Evolutionary conservation across 2,113 vertebrate genomes (phyloP), one percentile per base, ranked within the genome.

Genomic region (Myrmecobius fasciatus): DNA sequence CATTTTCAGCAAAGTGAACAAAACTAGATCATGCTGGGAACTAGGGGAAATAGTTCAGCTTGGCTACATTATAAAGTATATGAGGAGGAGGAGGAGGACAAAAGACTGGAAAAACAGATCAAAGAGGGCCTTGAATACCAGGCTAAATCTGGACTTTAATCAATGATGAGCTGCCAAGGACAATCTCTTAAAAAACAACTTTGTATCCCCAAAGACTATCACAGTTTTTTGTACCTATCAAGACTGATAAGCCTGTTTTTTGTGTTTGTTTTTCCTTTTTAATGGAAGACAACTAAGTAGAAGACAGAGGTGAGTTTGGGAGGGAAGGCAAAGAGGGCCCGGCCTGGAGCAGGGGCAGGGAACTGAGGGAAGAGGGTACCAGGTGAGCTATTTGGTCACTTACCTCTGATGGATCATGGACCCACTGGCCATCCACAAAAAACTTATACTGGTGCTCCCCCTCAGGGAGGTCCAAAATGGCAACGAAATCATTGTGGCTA

Each of bases 371-470:
- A 88, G 54, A 93, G 89, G 3, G 0, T 24, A 7, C 8, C 20
- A 22, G 6, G 0, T 6, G 14, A 75, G 60, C 6, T 22, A 83
- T 24, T 75, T 20, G 92, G 49, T 22, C n/a, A 24, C 97, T 98
- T 99, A 99, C 99, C 99, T 99, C 99, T 26, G 99, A 99, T 0
- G 99, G 98, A 97, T 99, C 99, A 56, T 99, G 99, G 90, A 99
- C 98, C 99, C 99, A 99, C 96, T 99, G 99, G 92, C 99, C 99
- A n/a, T 99, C 99, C 97, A 99, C 99, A 97, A 99, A 99, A 97
- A 99, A 99, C 97, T 99, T 99, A 98, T 99, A 99, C 97, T 99
- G 99, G 96, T 99, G 99, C 91, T 99, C 99, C 95, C 99, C 99
- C 97, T 99, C 99, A 1, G 99, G 99, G 93, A 99, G 98, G 97